Evolutionary conservation across 2,888 invertebrate genomes (phyloP).

Genomic region (Tortricodes alternella): DNA sequence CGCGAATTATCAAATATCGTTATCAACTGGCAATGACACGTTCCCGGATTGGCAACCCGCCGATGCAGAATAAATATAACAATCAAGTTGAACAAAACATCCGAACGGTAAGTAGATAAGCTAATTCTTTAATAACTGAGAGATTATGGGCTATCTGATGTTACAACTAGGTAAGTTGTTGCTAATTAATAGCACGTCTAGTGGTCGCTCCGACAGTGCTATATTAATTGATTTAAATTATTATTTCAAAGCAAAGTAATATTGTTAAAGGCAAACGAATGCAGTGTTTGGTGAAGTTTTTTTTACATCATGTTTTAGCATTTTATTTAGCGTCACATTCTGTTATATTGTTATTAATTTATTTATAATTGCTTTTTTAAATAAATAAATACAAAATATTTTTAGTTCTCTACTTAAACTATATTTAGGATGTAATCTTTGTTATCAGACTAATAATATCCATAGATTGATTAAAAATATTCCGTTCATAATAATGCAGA

Average conservation of each 20-base stretch:
- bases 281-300: too few species aligned
- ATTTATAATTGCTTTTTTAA: too few species aligned
- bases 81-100: constrained; percentile 4
- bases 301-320: too few species aligned
- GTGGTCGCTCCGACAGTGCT: neutral
- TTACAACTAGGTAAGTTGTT: neutral
- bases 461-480: constrained; percentile 36
- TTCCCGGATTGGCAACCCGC: constrained; percentile 5
- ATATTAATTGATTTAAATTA: neutral
- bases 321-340: too few species aligned
- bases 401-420: too few species aligned
- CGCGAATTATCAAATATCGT: constrained; percentile 12
- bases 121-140: constrained; percentile 11
- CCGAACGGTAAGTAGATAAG: constrained; percentile 16
- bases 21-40: constrained; percentile 16
- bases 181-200: neutral
- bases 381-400: too few species aligned
- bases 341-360: neutral
- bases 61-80: neutral
- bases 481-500: constrained; percentile 42
- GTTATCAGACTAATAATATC: too few species aligned
- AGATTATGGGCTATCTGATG: constrained; percentile 17
- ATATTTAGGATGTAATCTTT: too few species aligned
- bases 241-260: neutral
- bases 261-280: too few species aligned